These are phyloP conservation scores for Drosophila seclusa DNA, from an alignment of 2,888 invertebrate species.

Conservation along the genomic window DNA sequence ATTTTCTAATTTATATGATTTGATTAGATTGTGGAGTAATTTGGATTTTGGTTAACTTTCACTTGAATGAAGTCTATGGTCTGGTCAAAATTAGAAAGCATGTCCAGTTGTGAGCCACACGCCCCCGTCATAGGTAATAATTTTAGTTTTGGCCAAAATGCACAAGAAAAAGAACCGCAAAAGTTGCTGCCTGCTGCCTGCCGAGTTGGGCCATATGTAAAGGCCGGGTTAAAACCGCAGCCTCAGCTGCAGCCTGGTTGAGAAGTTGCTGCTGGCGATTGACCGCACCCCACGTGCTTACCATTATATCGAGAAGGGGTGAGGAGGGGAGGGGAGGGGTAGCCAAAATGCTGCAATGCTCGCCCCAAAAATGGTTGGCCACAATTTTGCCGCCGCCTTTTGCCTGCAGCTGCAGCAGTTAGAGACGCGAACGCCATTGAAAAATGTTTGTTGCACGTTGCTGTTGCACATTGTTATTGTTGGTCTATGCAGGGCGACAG, in stretches of 20 bases:
- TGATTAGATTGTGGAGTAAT: conserved; percentile 20
- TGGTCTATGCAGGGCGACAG: conserved; percentile 60
- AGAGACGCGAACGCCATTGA: conserved; percentile 69
- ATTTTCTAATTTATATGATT: conserved; percentile 2
- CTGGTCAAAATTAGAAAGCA: conserved; percentile 57
- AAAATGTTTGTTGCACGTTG: conserved; percentile 43
- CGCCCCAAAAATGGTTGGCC: conserved; percentile 59
- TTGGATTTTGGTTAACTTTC: conserved; percentile 46
- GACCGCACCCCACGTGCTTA: conserved; percentile 78
- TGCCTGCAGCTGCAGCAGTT: conserved; percentile 73
- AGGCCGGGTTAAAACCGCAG: conserved; percentile 50
- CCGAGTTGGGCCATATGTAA: conserved; percentile 59
- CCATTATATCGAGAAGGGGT: conserved; percentile 20
- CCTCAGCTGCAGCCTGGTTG: conserved; percentile 8
- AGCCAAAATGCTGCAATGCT: conserved; percentile 53
- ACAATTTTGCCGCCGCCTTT: conserved; percentile 53
- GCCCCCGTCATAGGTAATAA: conserved; percentile 67
- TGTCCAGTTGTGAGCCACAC: conserved; percentile 55
- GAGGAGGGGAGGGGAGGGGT: conserved; percentile 6
- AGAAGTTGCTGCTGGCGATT: conserved; percentile 19
- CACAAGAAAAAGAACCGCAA: not conserved
- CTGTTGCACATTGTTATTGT: conserved; percentile 31
- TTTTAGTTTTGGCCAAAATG: conserved; percentile 28
- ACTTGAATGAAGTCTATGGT: conserved; percentile 28
- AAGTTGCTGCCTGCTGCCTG: not conserved